These are phyloP conservation scores for Holotrichia oblita DNA, from an alignment of 1,140 invertebrate genomes.

Conservation along the genomic window DNA sequence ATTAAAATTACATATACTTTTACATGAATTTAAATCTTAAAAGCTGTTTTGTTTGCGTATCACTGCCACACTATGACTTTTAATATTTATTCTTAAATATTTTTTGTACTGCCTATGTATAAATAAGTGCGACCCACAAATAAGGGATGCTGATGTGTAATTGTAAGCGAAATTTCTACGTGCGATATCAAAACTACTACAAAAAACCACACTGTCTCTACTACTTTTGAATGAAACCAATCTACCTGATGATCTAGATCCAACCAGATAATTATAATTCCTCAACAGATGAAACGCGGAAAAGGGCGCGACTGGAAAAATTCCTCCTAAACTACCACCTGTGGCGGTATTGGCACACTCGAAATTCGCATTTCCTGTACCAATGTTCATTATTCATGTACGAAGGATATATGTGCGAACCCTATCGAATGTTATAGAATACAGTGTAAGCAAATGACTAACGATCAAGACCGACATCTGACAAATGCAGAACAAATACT, in stretches of 20 bases:
- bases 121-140: no score
- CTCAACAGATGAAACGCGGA: conserved; percentile 57
- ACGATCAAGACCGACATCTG: not conserved
- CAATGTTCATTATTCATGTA: conserved; percentile 8
- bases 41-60: no score
- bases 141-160: not conserved
- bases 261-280: conserved; percentile 59
- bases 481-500: conserved; percentile 34
- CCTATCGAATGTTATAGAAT: not conserved
- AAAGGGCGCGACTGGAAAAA: conserved; percentile 50
- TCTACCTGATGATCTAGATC: conserved; percentile 52
- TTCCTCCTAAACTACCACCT: conserved; percentile 19
- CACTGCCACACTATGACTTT: no score
- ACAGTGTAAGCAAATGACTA: not conserved
- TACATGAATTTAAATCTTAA: no score
- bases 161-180: not conserved
- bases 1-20: no score
- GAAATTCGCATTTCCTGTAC: conserved; percentile 22
- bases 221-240: not conserved
- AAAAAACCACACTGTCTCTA: not conserved
- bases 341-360: conserved; percentile 28
- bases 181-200: not conserved
- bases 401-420: not conserved
- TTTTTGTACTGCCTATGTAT: no score
- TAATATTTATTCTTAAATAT: no score